phyloP scores from a whole-genome alignment of 2,888 invertebrate genomes.

The Cyaniris semiargus region DNA sequence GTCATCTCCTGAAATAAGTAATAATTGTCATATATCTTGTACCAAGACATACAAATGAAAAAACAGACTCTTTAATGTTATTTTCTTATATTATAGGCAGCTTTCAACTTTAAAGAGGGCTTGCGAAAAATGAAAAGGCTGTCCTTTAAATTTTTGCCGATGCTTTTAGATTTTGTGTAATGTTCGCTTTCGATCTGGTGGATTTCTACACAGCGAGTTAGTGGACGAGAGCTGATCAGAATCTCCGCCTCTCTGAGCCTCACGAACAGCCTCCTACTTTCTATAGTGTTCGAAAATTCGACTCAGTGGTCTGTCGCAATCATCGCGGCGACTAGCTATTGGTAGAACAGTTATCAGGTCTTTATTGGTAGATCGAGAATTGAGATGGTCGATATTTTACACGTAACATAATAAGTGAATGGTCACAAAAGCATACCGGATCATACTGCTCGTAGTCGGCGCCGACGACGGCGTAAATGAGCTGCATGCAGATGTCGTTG shows the following conservation, averaged over 20 bases:
- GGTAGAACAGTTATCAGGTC: too few relatives aligned
- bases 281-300: conserved; percentile 58
- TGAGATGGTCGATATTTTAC: too few relatives aligned
- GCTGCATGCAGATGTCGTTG: conserved; percentile 59
- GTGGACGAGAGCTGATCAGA: conserved; percentile 59
- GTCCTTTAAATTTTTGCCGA: too few relatives aligned
- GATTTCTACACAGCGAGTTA: conserved; percentile 68
- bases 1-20: conserved; percentile 53
- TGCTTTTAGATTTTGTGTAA: too few relatives aligned
- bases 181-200: conserved; percentile 49
- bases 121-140: too few relatives aligned
- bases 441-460: conserved; percentile 70
- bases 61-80: background rate
- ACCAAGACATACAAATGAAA: background rate
- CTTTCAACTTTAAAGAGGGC: too few relatives aligned
- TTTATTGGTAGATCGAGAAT: too few relatives aligned
- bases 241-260: conserved; percentile 55
- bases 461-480: conserved; percentile 59
- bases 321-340: too few relatives aligned
- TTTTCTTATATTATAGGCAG: too few relatives aligned
- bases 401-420: too few relatives aligned
- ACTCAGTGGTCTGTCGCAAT: too few relatives aligned
- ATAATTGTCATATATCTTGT: background rate
- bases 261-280: conserved; percentile 57
- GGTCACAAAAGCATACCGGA: conserved; percentile 48